Evolutionary conservation across 2,888 invertebrate genomes (phyloP).

Genomic region (Orgyia antiqua): DNA sequence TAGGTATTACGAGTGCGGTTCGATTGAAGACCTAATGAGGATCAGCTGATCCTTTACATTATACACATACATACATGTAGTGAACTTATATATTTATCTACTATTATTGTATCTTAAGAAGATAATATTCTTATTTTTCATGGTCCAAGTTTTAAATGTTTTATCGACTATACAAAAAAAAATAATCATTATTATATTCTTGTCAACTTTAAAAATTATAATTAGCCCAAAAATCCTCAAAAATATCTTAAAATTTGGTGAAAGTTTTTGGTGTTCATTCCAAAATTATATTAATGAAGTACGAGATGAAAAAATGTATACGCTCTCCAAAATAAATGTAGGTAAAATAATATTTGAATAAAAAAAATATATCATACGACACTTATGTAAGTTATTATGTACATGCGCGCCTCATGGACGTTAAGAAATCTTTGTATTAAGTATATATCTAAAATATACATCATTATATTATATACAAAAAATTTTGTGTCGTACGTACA

Average conservation of each 20-base stretch:
- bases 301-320: constrained; percentile 74
- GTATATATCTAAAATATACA: constrained; percentile 76
- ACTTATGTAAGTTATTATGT: constrained; percentile 71
- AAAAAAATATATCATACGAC: constrained; percentile 71
- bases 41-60: constrained; percentile 39
- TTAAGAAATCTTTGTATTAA: constrained; percentile 75
- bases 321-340: constrained; percentile 74
- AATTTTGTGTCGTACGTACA: constrained; percentile 65
- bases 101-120: constrained; percentile 76
- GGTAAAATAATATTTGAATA: constrained; percentile 73
- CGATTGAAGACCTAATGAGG: constrained; percentile 46
- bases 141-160: constrained; percentile 79
- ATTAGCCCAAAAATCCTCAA: constrained; percentile 65
- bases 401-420: constrained; percentile 73
- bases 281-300: constrained; percentile 67
- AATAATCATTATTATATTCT: constrained; percentile 77
- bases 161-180: constrained; percentile 77
- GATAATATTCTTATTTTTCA: constrained; percentile 78
- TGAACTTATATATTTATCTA: constrained; percentile 78
- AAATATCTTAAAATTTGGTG: constrained; percentile 72
- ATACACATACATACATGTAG: constrained; percentile 73
- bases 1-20: constrained; percentile 76
- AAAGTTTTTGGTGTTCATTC: constrained; percentile 76
- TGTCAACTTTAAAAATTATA: constrained; percentile 70
- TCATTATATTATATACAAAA: constrained; percentile 74